Percentiles rank a stretch among this genome's conserved stretches.
These are phyloP conservation scores for Drosophila santomea DNA, from an alignment of 1,140 invertebrate genomes.

Conservation along the genomic window DNA sequence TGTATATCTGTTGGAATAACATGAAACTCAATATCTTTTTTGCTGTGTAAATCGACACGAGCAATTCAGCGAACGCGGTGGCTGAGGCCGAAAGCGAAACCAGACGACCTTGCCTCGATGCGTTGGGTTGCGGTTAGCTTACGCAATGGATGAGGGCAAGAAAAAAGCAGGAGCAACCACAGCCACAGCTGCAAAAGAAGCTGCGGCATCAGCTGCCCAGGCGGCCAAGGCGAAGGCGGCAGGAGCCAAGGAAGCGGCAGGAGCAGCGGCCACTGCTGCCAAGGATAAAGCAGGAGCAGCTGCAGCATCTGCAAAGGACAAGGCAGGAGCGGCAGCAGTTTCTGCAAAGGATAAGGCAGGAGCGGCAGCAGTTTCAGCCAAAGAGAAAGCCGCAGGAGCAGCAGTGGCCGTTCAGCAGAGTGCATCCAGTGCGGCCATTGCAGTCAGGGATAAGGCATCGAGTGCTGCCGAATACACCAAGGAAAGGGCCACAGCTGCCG, in stretches of 20 bases:
- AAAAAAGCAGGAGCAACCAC: conserved; percentile 12
- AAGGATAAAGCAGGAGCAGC: background rate
- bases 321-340: background rate
- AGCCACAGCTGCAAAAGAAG: conserved; percentile 1
- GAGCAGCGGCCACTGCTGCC: background rate
- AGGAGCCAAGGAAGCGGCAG: background rate
- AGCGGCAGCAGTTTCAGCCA: background rate
- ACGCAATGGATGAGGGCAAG: conserved; percentile 53
- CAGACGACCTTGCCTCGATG: conserved; percentile 68
- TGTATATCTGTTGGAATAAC: background rate
- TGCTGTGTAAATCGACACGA: conserved; percentile 4
- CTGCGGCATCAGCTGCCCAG: background rate
- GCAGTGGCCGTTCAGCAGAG: background rate
- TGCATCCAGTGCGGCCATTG: background rate
- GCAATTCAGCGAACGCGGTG: conserved; percentile 1
- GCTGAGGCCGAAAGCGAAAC: conserved; percentile 40
- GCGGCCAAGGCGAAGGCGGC: background rate
- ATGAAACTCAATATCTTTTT: conserved; percentile 16
- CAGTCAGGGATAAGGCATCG: background rate
- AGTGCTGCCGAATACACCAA: background rate
- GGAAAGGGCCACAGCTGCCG: background rate
- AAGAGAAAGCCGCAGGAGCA: background rate
- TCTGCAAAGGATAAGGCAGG: background rate
- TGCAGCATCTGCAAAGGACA: background rate
- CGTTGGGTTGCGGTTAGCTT: conserved; percentile 71